Conservation (phyloP, 35 echinoderm and acorn worm genomes). For the Diadema setosum region DNA sequence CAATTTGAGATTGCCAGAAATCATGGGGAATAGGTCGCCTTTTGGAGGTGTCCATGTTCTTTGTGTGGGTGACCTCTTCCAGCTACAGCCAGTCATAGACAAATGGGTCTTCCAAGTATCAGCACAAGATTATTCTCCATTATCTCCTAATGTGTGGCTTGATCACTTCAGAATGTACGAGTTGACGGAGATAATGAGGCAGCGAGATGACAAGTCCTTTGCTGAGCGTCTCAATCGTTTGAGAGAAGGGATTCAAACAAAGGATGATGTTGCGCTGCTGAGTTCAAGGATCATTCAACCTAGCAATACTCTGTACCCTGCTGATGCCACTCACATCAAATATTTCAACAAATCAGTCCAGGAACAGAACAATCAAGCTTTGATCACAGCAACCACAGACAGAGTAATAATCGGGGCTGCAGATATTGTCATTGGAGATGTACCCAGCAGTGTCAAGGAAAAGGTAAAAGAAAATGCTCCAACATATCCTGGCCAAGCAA, state of each 20-base stretch:
- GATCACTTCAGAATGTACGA: slow-evolving; percentile 15
- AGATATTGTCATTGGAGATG: no score
- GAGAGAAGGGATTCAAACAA: background rate
- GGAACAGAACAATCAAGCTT: background rate
- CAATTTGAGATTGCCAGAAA: slow-evolving; percentile 10
- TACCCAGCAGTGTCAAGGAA: background rate
- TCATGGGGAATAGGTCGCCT: background rate
- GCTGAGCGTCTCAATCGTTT: background rate
- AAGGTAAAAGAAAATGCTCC: background rate
- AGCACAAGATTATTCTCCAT: slow-evolving; percentile 2
- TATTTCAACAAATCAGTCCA: background rate
- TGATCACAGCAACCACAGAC: background rate
- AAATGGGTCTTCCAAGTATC: slow-evolving; percentile 13
- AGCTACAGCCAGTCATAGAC: slow-evolving; percentile 36
- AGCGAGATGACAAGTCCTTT: slow-evolving; percentile 38
- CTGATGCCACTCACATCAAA: background rate
- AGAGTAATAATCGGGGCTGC: background rate
- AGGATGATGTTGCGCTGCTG: background rate
- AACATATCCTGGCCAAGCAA: background rate
- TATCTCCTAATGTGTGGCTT: background rate
- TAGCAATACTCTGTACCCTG: background rate
- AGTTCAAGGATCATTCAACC: background rate
- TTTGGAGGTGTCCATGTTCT: slow-evolving; percentile 31
- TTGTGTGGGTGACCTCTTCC: slow-evolving; percentile 33
- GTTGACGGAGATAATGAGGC: slow-evolving; percentile 25